Base-by-base conservation (phyloP, 2,797 vertebrate species). In the Simalia tracyae region DNA sequence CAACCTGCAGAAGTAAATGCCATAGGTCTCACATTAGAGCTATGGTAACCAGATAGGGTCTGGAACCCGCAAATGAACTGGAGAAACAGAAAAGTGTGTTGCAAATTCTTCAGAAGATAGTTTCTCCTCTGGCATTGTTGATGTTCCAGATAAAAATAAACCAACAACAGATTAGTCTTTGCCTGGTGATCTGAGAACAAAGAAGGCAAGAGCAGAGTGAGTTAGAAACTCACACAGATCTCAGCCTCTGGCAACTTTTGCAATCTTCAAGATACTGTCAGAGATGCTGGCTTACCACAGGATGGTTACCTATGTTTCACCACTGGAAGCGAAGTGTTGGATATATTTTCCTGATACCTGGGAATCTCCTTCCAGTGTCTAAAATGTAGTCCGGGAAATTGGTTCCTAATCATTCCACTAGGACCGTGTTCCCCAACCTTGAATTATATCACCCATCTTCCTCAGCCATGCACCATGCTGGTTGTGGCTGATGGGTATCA, bases 161-260 rank as follows among this genome's bases (percentile, higher is more conserved):
- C n/a, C 56, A 66, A 42, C 72, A 68, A 8, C 28, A 57, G 61
- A 17, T 42, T 31, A 26, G 90, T 14, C 50, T 86, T n/a, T 66
- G 57, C 22, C 22, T 28, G 56, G 86, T 90, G 61, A 86, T 86
- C 90, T 91, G 90, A 86, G 61, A 91, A 68, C 61, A 91, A 91
- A 91, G 84, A 64, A 91, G 85, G 61, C 50, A 66, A 66, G n/a
- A 54, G 50, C 84, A 57, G 90, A 84, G n/a, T 10, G 50, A 86
- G n/a, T 24, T 36, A 84, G 50, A 54, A 86, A 31, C 61, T 91
- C 50, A 68, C 22, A 42, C 31, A 68, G 84, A 86, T 68, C n/a
- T 66, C 6, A 26, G 42, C 36, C 85, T 88, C 12, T 66, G 60
- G 42, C 42, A 54, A 17, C 46, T 54, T 88, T 88, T 54, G 87